Base-by-base conservation (phyloP, 2,888 invertebrate species). In the Melanostoma mellinum region DNA sequence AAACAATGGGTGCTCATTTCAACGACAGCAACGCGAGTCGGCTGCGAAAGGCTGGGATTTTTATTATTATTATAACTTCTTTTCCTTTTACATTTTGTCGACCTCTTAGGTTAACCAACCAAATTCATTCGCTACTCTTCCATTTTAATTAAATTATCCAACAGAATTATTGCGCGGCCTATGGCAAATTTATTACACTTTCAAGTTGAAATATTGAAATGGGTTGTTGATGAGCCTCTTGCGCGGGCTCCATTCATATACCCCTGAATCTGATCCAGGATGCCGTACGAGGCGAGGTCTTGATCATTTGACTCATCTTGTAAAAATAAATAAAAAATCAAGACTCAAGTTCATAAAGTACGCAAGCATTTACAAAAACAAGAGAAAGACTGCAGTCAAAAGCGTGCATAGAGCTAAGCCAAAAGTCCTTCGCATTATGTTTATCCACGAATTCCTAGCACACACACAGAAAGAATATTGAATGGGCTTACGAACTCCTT, bases 401-500 rank as follows among this genome's bases (percentile, higher is more conserved):
- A 65, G 52, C 53, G 81, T 75, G 84, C 68, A 85, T 82, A 86
- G 81, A 85, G 86, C 86, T 85, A 86, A 89, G 86, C 86, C 60
- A 4, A 71, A 48, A 53, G 86, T 88, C 84, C 87, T 86, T 88
- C 87, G 87, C 87, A 87, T 20, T 20, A 20, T 20, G 20, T 20
- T 20, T 88, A 89, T 87, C 67, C 86, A 87, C 87, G 88, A 89
- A 89, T 89, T 88, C 61, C 56, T 87, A 86, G 71, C 77, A 87
- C 86, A 87, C 86, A 86, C 87, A 86, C 67, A 85, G 58, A 72
- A 20, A 56, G 56, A 60, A 85, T 77, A 72, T 86, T 86, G 87
- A 88, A 85, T 85, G 89, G 88, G 88, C 89, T 89, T 88, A 86
- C 87, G 86, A 86, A 89, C 89, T 90, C 88, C 90, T 89, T 90